A percentile compares a stretch with the other conserved stretches of the same genome.
Evolutionary conservation across 2,888 invertebrate species (phyloP).

Genomic region (Brachyptera putata): DNA sequence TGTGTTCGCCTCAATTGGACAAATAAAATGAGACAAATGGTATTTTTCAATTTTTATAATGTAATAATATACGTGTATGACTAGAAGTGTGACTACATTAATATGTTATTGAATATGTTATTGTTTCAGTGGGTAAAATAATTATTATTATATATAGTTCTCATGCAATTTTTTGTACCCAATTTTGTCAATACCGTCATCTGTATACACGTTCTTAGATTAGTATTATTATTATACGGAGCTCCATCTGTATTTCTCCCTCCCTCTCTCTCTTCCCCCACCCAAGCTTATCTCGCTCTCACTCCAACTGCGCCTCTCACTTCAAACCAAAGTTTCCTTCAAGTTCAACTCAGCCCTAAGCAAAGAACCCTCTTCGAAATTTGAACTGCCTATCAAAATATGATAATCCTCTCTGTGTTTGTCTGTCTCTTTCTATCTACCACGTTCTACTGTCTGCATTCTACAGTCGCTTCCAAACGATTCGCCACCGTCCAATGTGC

Average conservation of each 20-base stretch:
- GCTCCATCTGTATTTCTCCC: constrained; percentile 9
- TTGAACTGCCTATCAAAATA: constrained; percentile 30
- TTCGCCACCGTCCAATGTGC: neutral
- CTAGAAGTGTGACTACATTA: too few species aligned
- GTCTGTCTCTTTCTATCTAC: neutral
- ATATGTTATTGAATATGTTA: too few species aligned
- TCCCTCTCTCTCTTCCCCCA: constrained; percentile 9
- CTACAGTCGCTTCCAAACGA: neutral
- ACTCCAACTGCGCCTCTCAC: constrained; percentile 15
- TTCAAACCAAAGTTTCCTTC: constrained; percentile 17
- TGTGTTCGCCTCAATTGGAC: too few species aligned
- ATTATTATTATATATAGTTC: too few species aligned
- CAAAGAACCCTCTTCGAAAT: constrained; percentile 19
- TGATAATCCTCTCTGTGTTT: constrained; percentile 26
- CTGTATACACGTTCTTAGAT: constrained; percentile 9
- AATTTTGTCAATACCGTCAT: neutral
- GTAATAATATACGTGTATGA: too few species aligned
- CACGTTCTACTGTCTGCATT: neutral
- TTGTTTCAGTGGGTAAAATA: too few species aligned
- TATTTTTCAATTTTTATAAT: too few species aligned
- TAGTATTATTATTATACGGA: neutral
- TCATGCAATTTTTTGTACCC: too few species aligned
- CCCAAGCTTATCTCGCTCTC: neutral
- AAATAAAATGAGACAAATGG: too few species aligned
- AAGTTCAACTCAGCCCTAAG: constrained; percentile 21